Evolutionary conservation across 1,140 invertebrate species (phyloP).

Genomic region (Octopus bimaculoides): DNA sequence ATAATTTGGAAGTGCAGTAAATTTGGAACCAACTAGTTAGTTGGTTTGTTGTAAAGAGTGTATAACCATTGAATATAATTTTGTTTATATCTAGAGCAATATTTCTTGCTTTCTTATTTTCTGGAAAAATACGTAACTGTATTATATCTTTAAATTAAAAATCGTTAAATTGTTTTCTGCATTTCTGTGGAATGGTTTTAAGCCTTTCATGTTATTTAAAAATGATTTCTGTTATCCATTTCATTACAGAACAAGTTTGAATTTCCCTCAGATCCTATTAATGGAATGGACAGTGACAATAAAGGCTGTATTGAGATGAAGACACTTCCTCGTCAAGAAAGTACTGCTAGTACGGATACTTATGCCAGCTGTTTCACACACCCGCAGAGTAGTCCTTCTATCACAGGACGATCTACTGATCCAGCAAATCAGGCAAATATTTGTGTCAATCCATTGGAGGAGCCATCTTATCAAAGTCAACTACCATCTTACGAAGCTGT

Average conservation of each 20-base stretch:
- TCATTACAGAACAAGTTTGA: constrained; percentile 26
- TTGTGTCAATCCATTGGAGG: constrained; percentile 85
- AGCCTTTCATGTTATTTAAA: too few relatives aligned
- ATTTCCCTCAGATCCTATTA: constrained; percentile 19
- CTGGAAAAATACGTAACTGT: too few relatives aligned
- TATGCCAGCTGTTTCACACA: constrained; percentile 95
- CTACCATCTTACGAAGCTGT: constrained; percentile 40
- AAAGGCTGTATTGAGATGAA: constrained; percentile 78
- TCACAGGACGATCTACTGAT: constrained; percentile 27
- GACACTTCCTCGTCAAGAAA: constrained; percentile 60
- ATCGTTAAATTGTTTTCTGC: too few relatives aligned
- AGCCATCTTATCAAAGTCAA: constrained; percentile 53
- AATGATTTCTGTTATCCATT: not conserved
- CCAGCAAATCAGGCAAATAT: constrained; percentile 67
- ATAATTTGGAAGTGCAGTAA: too few relatives aligned
- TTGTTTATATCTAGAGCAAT: too few relatives aligned
- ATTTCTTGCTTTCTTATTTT: too few relatives aligned
- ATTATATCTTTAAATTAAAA: too few relatives aligned
- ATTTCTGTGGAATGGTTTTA: too few relatives aligned
- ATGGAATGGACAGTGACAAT: not conserved
- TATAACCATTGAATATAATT: too few relatives aligned
- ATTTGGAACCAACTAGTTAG: too few relatives aligned
- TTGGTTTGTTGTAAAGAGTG: too few relatives aligned
- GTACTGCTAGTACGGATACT: constrained; percentile 71
- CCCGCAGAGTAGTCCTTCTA: constrained; percentile 60